Evolutionary conservation across 2,113 vertebrate species (phyloP), one percentile per base, ranked within the genome.

Genomic region (Monarcha castaneiventris): DNA sequence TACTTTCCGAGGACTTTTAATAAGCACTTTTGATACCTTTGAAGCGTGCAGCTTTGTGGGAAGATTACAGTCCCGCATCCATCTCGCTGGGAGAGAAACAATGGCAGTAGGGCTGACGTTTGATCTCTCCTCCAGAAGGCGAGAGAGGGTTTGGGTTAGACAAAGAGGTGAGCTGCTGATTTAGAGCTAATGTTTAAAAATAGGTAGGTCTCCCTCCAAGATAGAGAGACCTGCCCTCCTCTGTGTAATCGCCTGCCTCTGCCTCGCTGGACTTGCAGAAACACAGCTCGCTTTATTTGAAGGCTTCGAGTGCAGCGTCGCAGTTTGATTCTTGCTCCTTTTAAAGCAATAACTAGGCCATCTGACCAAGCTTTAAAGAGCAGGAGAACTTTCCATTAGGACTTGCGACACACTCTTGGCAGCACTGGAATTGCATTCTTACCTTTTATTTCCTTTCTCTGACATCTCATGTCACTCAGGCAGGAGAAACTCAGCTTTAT

Each of bases 191-290:
- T 94, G 92, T 97, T 97, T 94, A 95, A 97, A 97, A 96, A 97
- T 97, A 98, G 97, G 95, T 94, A 97, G 97, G 95, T 97, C 97
- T 98, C 97, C 97, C 97, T 97, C 96, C 95, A 97, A 97, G 97
- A 97, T 95, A 96, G 97, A 97, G 97, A 95, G 92, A 93, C 84
- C 90, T 97, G 95, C 94, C 96, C 97, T 97, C 87, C 92, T 95
- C 93, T 93, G 84, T 97, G 94, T 96, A 94, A 96, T 95, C 96
- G 54, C 92, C 92, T 85, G 78, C 88, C 93, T 96, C 93, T 94
- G 90, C 95, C 93, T 94, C 6, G 16, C 93, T 22, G 96, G 95
- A 96, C 97, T 93, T 58, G 82, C 94, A 90, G 93, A 96, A 97
- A 85, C 95, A 93, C 91, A 81, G 94, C 95, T 96, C 92, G 14